Conservation (phyloP, 1,140 invertebrate species). For the Chrysomallon squamiferum region DNA sequence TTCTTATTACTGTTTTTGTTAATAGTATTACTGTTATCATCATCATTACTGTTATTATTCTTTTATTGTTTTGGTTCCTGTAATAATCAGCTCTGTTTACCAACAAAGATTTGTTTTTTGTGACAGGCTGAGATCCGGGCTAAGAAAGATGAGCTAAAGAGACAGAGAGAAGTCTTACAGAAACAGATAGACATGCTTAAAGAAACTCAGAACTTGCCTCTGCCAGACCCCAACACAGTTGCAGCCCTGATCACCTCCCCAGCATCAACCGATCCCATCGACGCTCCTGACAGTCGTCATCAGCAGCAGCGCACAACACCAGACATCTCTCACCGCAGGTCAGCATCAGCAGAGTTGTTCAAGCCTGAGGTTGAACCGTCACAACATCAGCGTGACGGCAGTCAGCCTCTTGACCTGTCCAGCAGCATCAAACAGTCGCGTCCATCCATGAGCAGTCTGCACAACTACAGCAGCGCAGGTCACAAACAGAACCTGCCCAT, state of each 20-base stretch:
- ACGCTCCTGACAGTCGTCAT: slow-evolving; percentile 2
- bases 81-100: too few relatives aligned
- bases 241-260: not conserved
- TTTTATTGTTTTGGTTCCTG: too few relatives aligned
- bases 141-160: slow-evolving; percentile 44
- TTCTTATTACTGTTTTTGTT: too few relatives aligned
- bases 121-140: slow-evolving; percentile 34
- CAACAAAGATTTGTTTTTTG: too few relatives aligned
- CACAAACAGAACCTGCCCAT: slow-evolving; percentile 55
- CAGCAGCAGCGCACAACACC: slow-evolving; percentile 10
- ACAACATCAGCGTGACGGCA: slow-evolving; percentile 9
- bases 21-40: too few relatives aligned
- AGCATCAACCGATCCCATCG: not conserved
- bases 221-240: not conserved
- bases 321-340: slow-evolving; percentile 12
- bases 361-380: slow-evolving; percentile 23
- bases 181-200: slow-evolving; percentile 49
- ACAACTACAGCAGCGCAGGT: slow-evolving; percentile 12
- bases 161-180: slow-evolving; percentile 41
- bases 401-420: not conserved
- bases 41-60: too few relatives aligned
- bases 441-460: slow-evolving; percentile 25
- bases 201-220: slow-evolving; percentile 23
- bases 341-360: slow-evolving; percentile 50
- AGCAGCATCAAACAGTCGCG: slow-evolving; percentile 17